Percentiles rank a stretch among this genome's conserved stretches.
Evolutionary conservation across 2,113 vertebrate genomes (phyloP).

Genomic region (Chaetodon trifascialis): DNA sequence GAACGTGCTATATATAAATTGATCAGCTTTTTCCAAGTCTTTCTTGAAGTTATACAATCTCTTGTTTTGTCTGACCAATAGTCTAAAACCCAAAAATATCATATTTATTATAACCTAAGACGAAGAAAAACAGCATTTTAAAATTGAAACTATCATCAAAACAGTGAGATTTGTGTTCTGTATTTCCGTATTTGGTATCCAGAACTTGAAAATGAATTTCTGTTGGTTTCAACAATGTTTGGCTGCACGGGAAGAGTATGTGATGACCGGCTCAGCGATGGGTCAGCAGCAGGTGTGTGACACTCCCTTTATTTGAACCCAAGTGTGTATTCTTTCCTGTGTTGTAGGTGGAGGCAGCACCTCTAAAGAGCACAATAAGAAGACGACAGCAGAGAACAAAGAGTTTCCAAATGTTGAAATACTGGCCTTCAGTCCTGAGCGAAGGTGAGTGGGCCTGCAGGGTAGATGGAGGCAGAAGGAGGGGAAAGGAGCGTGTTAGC

Average conservation of each 20-base stretch:
- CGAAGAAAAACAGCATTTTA: neutral
- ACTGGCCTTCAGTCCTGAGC: constrained; percentile 87
- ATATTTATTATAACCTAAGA: neutral
- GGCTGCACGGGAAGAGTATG: neutral
- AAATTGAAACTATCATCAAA: neutral
- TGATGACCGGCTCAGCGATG: too few species aligned
- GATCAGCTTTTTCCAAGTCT: neutral
- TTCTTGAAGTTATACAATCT: neutral
- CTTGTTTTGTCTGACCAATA: neutral
- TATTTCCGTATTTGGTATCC: neutral
- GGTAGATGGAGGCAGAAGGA: neutral
- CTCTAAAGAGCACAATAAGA: constrained; percentile 79
- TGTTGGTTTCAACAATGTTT: neutral
- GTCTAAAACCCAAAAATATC: neutral
- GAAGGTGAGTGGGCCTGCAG: constrained; percentile 84
- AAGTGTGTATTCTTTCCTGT: constrained; percentile 10
- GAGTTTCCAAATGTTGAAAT: constrained; percentile 74
- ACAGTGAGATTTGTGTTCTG: neutral
- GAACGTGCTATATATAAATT: neutral
- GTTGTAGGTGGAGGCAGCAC: constrained; percentile 69
- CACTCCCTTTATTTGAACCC: neutral
- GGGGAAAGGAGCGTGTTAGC: neutral
- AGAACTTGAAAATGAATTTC: neutral
- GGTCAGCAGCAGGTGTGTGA: neutral
- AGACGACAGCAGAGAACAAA: constrained; percentile 60